Evolutionary conservation across 2,888 invertebrate species (phyloP), one percentile per base, ranked within the genome.

Genomic region (Phoenoteleia sp.): DNA sequence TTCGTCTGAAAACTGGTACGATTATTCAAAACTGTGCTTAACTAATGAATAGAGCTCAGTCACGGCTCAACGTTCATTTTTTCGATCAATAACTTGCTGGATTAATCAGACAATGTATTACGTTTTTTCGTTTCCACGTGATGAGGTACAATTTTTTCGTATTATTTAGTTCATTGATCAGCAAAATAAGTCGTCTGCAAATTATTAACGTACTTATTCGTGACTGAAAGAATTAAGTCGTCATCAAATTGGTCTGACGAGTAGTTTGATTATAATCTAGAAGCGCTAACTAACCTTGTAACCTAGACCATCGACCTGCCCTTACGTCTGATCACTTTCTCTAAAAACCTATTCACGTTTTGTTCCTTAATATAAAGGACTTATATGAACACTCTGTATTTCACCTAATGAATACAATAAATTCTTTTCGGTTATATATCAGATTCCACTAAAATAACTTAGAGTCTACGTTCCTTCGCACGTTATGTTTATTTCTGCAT

Each of bases 341-440:
- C 79, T 33, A 17, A 81, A 83, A 67, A n/a, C 11, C 29, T 71
- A 45, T 71, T 29, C n/a, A 62, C 76, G 80, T 85, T 87, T 87
- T 81, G 74, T 79, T n/a, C 85, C 85, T 87, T 88, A 81, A 91
- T 90, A 89, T 89, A 89, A 91, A 92, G 89, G 88, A 88, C 86
- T 88, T 85, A 88, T 85, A 84, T n/a, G n/a, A n/a, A n/a, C n/a
- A n/a, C n/a, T n/a, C n/a, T n/a, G n/a, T n/a, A n/a, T n/a, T n/a
- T n/a, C n/a, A n/a, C n/a, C n/a, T n/a, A n/a, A n/a, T n/a, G n/a
- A n/a, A n/a, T n/a, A n/a, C 72, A 76, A 77, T 11, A 6, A 62
- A 15, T 52, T 75, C 27, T 27, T 64, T 60, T 33, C 39, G 15
- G n/a, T n/a, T n/a, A n/a, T n/a, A n/a, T n/a, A n/a, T n/a, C n/a